Conservation (phyloP, 2,888 invertebrate genomes). For the Arctia plantaginis region DNA sequence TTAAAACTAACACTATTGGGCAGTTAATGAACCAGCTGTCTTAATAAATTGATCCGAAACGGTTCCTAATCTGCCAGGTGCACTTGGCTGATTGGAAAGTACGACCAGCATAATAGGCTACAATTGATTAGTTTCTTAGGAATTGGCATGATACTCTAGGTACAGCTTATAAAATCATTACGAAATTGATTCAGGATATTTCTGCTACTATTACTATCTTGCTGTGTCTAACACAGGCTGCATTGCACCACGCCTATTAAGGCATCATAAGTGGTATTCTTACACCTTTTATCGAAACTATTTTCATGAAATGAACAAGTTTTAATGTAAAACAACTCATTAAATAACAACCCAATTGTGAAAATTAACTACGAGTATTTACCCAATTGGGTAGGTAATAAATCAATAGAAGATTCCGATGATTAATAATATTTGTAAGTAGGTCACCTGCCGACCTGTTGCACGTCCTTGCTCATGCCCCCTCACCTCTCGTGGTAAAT, state of each 20-base stretch:
- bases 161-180: background rate
- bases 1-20: background rate
- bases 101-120: background rate
- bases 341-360: background rate
- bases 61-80: background rate
- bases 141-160: background rate
- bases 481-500: slow-evolving; percentile 25
- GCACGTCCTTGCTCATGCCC: slow-evolving; percentile 64
- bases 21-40: background rate
- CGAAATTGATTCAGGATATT: background rate
- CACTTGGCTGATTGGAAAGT: background rate
- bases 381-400: slow-evolving; percentile 7
- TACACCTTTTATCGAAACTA: background rate
- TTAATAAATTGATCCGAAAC: background rate
- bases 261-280: background rate
- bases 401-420: slow-evolving; percentile 47
- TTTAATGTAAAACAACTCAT: slow-evolving; percentile 3
- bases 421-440: slow-evolving; percentile 61
- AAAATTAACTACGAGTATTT: slow-evolving; percentile 3
- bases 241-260: background rate
- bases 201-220: background rate
- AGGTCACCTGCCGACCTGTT: slow-evolving; percentile 75
- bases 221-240: background rate
- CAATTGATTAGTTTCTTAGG: background rate
- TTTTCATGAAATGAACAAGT: background rate